Conservation (phyloP, 2,888 invertebrate species). For the Pelosia muscerda region DNA sequence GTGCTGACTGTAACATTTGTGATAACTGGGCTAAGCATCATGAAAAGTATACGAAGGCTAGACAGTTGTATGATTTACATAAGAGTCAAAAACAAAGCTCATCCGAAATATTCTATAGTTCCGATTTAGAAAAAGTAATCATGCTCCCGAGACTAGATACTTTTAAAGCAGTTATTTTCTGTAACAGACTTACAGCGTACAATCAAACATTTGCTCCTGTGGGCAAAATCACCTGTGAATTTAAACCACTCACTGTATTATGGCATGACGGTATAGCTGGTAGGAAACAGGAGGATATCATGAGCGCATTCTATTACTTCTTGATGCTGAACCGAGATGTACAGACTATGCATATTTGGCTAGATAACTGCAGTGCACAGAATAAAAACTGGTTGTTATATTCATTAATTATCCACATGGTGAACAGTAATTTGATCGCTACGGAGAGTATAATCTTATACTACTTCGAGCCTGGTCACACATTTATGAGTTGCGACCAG, state of each 20-base stretch:
- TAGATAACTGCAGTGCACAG: slow-evolving; percentile 20
- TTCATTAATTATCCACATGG: no score
- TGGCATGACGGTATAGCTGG: slow-evolving; percentile 7
- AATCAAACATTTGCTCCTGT: no score
- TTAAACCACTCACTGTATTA: background rate
- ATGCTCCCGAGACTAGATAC: slow-evolving; percentile 9
- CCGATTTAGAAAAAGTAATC: slow-evolving; percentile 11
- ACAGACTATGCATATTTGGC: slow-evolving; percentile 10
- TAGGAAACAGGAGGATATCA: slow-evolving; percentile 4
- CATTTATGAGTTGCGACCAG: no score
- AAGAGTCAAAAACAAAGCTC: no score
- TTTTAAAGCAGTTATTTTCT: slow-evolving; percentile 9
- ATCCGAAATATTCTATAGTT: background rate
- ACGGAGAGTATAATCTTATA: no score
- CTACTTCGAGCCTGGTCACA: no score
- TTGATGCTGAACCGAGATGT: background rate
- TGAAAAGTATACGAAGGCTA: slow-evolving; percentile 2
- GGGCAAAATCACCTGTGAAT: background rate
- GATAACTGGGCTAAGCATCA: slow-evolving; percentile 16
- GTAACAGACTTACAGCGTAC: background rate
- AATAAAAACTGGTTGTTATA: slow-evolving; percentile 20
- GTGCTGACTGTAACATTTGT: slow-evolving; percentile 27
- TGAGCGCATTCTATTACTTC: background rate
- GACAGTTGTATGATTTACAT: background rate
- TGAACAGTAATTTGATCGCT: no score